A percentile compares a stretch with the other conserved stretches of the same genome.
Evolutionary conservation across 2,888 invertebrate species (phyloP).

Genomic region (Pyrgus malvae): DNA sequence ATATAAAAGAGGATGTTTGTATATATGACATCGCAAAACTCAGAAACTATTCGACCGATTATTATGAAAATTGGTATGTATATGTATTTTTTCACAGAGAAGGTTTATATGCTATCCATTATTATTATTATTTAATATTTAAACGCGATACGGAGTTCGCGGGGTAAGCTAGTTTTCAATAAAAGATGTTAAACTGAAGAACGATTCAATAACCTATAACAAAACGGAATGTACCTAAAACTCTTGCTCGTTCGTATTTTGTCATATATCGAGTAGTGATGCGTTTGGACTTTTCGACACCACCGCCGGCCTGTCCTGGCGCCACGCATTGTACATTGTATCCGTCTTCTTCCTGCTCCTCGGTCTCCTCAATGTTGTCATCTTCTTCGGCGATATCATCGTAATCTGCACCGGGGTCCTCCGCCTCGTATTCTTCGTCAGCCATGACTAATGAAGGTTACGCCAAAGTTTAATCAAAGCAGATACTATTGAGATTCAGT

Average conservation of each 20-base stretch:
- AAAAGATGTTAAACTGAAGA: background rate
- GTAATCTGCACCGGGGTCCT: constrained; percentile 91
- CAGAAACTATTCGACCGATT: no score
- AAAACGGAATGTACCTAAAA: constrained; percentile 50
- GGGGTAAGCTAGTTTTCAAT: no score
- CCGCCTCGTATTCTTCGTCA: constrained; percentile 93
- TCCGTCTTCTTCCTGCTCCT: constrained; percentile 93
- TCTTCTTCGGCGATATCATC: constrained; percentile 93
- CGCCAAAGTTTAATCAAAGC: background rate
- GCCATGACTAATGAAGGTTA: constrained; percentile 82
- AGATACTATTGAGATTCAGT: background rate
- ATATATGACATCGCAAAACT: no score
- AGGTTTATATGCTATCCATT: no score
- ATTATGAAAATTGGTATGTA: no score
- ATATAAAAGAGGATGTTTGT: no score
- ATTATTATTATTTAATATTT: no score
- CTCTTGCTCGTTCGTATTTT: constrained; percentile 85
- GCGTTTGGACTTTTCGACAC: constrained; percentile 92
- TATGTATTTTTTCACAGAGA: no score
- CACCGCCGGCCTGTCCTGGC: constrained; percentile 89
- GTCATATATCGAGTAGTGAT: constrained; percentile 99
- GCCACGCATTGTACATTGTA: constrained; percentile 93
- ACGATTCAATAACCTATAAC: background rate
- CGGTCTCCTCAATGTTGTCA: constrained; percentile 92
- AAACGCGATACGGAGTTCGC: no score